Conservation (phyloP, 2,113 vertebrate species). For the Psittacara wagleri region DNA sequence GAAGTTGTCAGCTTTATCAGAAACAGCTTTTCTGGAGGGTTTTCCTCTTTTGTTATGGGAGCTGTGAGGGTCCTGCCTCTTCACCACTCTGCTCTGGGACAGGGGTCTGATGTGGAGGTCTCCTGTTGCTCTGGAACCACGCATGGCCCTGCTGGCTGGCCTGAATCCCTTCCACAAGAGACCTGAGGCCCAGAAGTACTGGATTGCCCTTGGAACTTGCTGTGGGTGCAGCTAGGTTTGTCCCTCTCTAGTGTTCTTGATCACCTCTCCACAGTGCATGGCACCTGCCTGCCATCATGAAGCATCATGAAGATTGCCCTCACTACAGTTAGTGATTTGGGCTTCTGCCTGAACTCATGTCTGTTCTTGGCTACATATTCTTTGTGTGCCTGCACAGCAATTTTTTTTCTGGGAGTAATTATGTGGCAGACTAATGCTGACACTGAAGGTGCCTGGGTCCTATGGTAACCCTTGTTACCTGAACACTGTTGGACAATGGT, state of each 20-base stretch:
- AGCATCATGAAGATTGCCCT: neutral
- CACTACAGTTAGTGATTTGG: neutral
- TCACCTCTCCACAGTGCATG: neutral
- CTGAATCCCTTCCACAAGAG: neutral
- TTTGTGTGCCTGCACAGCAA: neutral
- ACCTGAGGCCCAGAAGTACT: neutral
- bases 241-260: neutral
- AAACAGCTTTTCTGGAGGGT: neutral
- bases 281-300: neutral
- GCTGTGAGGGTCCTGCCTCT: neutral
- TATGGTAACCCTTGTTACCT: neutral
- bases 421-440: neutral
- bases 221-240: neutral
- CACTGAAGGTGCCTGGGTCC: neutral
- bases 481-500: neutral
- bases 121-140: neutral
- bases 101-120: neutral
- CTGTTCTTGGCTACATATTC: neutral
- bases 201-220: neutral
- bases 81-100: neutral
- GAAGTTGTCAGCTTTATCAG: neutral
- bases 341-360: neutral
- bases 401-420: neutral
- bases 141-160: neutral
- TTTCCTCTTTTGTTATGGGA: neutral